Evolutionary conservation across 2,113 vertebrate species (phyloP).

Genomic region (Ardeotis arabs): DNA sequence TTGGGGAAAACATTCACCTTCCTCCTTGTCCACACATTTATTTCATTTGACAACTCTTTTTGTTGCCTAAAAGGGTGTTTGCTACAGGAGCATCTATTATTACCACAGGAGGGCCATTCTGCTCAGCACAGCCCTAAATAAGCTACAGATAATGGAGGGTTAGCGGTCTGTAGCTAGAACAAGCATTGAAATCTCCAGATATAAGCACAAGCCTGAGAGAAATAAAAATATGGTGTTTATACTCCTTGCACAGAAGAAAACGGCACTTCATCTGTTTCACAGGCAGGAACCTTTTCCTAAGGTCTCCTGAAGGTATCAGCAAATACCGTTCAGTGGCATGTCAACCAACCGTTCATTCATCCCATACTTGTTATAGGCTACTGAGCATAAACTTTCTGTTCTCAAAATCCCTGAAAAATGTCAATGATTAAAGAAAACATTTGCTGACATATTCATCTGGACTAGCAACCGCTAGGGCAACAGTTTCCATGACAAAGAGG

Average conservation of each 20-base stretch:
- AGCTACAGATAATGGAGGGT: background rate
- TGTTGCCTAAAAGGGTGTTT: background rate
- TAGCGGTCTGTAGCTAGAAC: background rate
- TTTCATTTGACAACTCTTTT: background rate
- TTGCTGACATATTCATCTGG: background rate
- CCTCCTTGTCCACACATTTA: background rate
- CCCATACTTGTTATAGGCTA: background rate
- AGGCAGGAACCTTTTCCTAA: background rate
- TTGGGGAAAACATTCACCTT: background rate
- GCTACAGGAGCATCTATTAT: background rate
- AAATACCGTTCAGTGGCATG: background rate
- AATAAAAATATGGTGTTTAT: background rate
- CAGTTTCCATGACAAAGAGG: background rate
- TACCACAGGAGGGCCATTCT: background rate
- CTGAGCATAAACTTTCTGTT: background rate
- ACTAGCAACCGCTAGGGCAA: background rate
- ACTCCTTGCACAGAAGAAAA: background rate
- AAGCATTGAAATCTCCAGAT: background rate
- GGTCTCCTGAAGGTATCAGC: background rate
- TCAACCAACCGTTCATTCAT: background rate
- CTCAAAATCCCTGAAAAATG: background rate
- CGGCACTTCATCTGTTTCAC: background rate
- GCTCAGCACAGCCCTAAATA: background rate
- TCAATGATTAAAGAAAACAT: background rate
- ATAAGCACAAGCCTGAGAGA: background rate